Evolutionary conservation across 2,888 invertebrate genomes (phyloP).

Genomic region (Sinotaia quadrata): DNA sequence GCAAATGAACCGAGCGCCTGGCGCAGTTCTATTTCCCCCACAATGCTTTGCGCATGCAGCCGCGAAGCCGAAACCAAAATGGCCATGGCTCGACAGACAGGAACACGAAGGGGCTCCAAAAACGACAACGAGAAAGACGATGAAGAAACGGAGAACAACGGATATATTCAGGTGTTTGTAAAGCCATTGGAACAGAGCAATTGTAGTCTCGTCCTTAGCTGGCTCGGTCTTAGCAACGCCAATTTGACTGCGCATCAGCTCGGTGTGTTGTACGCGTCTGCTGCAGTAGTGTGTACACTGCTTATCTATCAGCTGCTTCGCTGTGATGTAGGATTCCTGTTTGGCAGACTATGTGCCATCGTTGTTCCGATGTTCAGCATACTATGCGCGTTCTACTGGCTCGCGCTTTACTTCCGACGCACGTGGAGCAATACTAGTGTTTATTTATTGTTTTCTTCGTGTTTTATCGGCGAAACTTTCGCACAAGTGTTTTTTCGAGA

Average conservation of each 20-base stretch:
- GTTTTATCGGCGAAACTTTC: conserved; percentile 68
- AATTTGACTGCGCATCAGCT: conserved; percentile 58
- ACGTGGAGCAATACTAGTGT: conserved; percentile 70
- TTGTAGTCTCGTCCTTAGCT: conserved; percentile 60
- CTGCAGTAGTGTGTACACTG: conserved; percentile 50
- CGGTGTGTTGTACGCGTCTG: conserved; percentile 55
- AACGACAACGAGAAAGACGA: conserved; percentile 64
- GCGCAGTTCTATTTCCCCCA: conserved; percentile 13
- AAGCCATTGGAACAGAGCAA: conserved; percentile 67
- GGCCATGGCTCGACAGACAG: conserved; percentile 55
- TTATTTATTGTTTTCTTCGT: conserved; percentile 69
- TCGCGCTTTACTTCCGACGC: conserved; percentile 66
- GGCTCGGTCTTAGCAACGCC: conserved; percentile 60
- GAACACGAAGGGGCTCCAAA: conserved; percentile 61
- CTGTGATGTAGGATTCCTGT: conserved; percentile 64
- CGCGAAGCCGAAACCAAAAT: conserved; percentile 35
- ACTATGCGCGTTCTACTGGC: conserved; percentile 68
- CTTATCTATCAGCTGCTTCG: conserved; percentile 59
- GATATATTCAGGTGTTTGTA: conserved; percentile 78
- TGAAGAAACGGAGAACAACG: conserved; percentile 80
- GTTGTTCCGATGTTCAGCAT: conserved; percentile 69
- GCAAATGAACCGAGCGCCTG: conserved; percentile 1
- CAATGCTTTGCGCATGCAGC: conserved; percentile 9
- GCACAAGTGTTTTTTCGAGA: conserved; percentile 58
- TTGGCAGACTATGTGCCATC: conserved; percentile 63